A percentile compares a stretch with the other conserved stretches of the same genome.
phyloP scores from a whole-genome alignment of 2,113 vertebrate species.

The Rhinichthys klamathensis region DNA sequence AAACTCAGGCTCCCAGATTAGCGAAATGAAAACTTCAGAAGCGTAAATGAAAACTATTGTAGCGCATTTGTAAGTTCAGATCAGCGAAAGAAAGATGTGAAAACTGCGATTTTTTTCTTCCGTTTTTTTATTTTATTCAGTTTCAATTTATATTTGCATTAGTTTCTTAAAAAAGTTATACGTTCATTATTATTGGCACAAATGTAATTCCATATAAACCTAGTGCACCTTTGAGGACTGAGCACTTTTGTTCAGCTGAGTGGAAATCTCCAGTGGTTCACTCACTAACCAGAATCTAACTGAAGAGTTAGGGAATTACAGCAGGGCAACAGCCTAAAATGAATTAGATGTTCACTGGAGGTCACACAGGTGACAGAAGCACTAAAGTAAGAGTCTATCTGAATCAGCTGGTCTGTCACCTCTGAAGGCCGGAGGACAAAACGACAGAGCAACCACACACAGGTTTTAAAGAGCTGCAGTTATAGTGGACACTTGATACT shows the following conservation, averaged over 20 bases:
- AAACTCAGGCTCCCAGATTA: no score
- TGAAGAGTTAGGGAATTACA: not conserved
- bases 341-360: not conserved
- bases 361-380: no score
- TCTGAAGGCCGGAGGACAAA: conserved; percentile 4
- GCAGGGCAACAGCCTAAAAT: not conserved
- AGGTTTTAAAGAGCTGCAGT: conserved; percentile 5
- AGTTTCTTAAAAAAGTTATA: no score
- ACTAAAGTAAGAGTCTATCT: conserved; percentile 31
- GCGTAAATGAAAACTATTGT: no score
- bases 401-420: conserved; percentile 6
- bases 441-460: not conserved
- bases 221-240: not conserved
- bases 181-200: no score
- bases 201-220: not conserved
- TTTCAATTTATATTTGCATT: no score
- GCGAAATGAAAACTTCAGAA: no score
- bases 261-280: not conserved
- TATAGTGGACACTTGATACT: not conserved
- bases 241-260: not conserved
- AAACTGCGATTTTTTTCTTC: no score
- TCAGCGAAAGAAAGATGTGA: no score
- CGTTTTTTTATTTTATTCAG: no score
- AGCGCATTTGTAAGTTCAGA: no score
- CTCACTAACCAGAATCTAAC: not conserved